Base-by-base conservation (phyloP, 2,888 invertebrate species). In the Agrotis puta region DNA sequence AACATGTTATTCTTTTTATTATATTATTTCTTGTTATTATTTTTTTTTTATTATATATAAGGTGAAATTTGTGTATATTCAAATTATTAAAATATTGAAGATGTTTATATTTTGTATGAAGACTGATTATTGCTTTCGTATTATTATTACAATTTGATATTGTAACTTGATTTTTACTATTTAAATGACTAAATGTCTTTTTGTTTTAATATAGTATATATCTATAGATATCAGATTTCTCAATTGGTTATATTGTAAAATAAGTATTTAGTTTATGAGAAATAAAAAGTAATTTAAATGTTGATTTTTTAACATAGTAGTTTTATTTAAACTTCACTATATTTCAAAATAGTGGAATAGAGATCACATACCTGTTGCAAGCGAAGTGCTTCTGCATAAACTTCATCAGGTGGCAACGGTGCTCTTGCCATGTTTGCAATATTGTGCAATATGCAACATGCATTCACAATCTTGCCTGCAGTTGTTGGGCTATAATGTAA, bases 391-490 rank as follows among this genome's bases (percentile, higher is more conserved):
- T 65, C 65, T 48, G 65, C 48, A 27, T 22, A 47, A 48, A 45
- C 22, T 48, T 57, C 56, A 33, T 56, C 56, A 43, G 47, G 18
- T 20, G 64, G 16, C 47, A 65, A 48, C 2, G 56, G 56, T 24
- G 48, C 9, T n/a, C 45, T 27, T 20, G n/a, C 33, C 24, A n/a
- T 51, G 33, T 70, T 64, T 9, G 63, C 63, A 33, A 57, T 70
- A 33, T 64, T 57, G 43, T 64, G 63, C 16, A 64, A 45, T 39
- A 58, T 48, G 20, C 48, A 53, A 56, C 65, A 74, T 14, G 74
- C 74, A 66, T 74, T 74, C 2, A 73, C 56, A n/a, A 68, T 69
- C 43, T 65, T 54, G 3, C 56, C 64, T 18, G 69, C 64, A 24
- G 45, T 56, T 45, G 56, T 48, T 9, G 68, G 73, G 9, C n/a